A percentile compares a stretch with the other conserved stretches of the same genome.
Conservation (phyloP, 2,888 invertebrate species). For the Capitulum mitella region DNA sequence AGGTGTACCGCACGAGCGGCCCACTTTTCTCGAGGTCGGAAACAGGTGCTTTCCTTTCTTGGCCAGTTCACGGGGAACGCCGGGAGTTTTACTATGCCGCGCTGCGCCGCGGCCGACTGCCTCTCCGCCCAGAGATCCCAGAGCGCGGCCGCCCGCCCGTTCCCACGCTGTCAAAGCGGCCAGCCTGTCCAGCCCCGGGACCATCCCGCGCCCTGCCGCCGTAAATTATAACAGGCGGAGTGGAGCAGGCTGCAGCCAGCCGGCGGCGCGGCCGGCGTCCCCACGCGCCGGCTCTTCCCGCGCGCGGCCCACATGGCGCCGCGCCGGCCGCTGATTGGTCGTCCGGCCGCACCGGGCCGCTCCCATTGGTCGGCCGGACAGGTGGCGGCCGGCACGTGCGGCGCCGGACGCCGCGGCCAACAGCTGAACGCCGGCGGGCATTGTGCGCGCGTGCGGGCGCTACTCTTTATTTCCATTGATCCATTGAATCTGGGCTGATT, state of each 20-base stretch:
- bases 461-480: slow-evolving; percentile 26
- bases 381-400: slow-evolving; percentile 18
- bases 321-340: slow-evolving; percentile 7
- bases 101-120: too few species aligned
- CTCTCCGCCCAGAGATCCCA: too few species aligned
- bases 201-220: too few species aligned
- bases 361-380: slow-evolving; percentile 21
- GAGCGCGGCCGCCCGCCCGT: too few species aligned
- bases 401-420: neutral
- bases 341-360: slow-evolving; percentile 19
- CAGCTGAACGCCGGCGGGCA: neutral
- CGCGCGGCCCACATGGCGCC: slow-evolving; percentile 8
- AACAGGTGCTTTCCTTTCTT: too few species aligned
- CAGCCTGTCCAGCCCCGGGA: too few species aligned
- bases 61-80: too few species aligned
- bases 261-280: neutral
- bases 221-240: too few species aligned
- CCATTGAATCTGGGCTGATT: slow-evolving; percentile 3
- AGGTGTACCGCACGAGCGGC: too few species aligned
- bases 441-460: neutral
- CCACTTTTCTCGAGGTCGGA: too few species aligned
- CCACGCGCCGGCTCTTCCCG: slow-evolving; percentile 6
- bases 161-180: too few species aligned
- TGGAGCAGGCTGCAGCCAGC: neutral
- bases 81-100: too few species aligned